These are phyloP conservation scores for Medauroidea extradentata DNA, from an alignment of 1,140 invertebrate genomes.

Conservation along the genomic window DNA sequence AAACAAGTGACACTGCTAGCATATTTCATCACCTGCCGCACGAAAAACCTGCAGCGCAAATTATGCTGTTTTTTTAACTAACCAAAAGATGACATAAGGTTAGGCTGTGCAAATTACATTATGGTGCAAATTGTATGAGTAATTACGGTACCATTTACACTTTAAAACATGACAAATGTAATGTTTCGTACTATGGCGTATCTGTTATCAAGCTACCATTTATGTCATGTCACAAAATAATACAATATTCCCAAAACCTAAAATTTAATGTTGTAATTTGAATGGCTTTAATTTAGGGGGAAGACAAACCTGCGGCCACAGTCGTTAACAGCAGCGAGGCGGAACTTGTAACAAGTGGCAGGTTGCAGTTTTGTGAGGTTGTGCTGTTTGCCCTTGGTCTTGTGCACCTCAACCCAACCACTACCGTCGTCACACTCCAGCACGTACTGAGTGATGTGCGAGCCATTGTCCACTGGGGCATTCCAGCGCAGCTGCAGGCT, in stretches of 20 bases:
- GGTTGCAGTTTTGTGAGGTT: slow-evolving; percentile 65
- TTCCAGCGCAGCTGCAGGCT: slow-evolving; percentile 57
- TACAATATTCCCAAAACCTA: background rate
- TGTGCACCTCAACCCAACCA: slow-evolving; percentile 64
- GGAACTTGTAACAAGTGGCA: slow-evolving; percentile 72
- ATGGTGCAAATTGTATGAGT: too few relatives aligned
- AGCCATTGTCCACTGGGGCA: slow-evolving; percentile 69
- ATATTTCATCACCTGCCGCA: too few relatives aligned
- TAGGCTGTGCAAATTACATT: too few relatives aligned
- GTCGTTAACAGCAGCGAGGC: slow-evolving; percentile 77
- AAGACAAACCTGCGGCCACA: slow-evolving; percentile 57
- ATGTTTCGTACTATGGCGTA: too few relatives aligned
- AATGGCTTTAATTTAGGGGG: background rate
- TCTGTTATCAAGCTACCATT: too few relatives aligned
- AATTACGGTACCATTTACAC: too few relatives aligned
- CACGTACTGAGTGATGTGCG: slow-evolving; percentile 69
- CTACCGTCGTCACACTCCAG: slow-evolving; percentile 73
- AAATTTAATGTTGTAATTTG: background rate
- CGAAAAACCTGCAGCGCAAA: too few relatives aligned
- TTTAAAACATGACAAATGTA: too few relatives aligned
- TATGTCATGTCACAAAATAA: too few relatives aligned
- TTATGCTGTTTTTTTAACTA: too few relatives aligned
- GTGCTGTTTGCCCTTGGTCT: slow-evolving; percentile 63
- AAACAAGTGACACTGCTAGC: too few relatives aligned
- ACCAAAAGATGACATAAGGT: too few relatives aligned